Conservation (phyloP, 64 coral and sea anemone species). For the Astreopora myriophthalma region DNA sequence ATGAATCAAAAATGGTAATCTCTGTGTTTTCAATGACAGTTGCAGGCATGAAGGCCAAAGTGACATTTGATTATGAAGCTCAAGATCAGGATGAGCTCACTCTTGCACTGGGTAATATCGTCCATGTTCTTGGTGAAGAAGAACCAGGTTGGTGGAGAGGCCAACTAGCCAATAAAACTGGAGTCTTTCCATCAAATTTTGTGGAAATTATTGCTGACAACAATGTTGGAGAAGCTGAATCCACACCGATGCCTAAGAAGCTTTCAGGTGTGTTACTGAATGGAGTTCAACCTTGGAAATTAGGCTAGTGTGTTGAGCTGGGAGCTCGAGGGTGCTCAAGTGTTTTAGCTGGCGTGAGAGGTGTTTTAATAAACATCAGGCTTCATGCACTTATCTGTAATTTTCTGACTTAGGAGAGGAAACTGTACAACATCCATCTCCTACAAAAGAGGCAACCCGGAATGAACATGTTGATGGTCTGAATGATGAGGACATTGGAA, state of each 20-base stretch:
- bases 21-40: not conserved
- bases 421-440: not conserved
- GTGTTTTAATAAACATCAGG: too few relatives aligned
- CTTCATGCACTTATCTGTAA: too few relatives aligned
- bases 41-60: conserved; percentile 79
- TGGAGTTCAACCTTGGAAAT: too few relatives aligned
- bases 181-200: conserved; percentile 96
- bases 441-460: not conserved
- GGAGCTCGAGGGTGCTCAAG: too few relatives aligned
- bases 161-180: conserved; percentile 40
- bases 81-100: conserved; percentile 79
- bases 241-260: not conserved
- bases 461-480: not conserved
- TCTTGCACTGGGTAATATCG: conserved; percentile 55
- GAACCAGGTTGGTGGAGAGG: conserved; percentile 96
- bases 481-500: not conserved
- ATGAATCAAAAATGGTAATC: too few relatives aligned
- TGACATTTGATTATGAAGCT: conserved; percentile 89
- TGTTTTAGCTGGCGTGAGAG: too few relatives aligned
- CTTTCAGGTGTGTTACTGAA: not conserved
- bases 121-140: conserved; percentile 70
- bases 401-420: not conserved
- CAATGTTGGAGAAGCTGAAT: not conserved
- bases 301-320: too few relatives aligned
- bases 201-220: conserved; percentile 75